Conservation (phyloP, 2,797 vertebrate genomes). For the Carduelis carduelis region DNA sequence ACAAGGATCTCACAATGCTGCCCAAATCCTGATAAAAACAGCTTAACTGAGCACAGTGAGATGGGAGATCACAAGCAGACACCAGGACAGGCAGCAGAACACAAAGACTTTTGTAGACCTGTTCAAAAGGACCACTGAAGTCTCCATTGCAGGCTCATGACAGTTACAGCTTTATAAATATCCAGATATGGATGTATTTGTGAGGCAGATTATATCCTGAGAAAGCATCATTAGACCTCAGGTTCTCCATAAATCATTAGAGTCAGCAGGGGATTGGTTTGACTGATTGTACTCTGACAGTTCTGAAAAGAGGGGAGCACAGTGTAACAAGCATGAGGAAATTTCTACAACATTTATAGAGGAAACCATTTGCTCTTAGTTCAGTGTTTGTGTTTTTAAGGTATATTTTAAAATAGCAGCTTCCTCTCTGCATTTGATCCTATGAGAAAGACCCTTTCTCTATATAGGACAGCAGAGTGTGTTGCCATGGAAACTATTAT, state of each 20-base stretch:
- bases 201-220: neutral
- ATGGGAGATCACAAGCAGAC: neutral
- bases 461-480: constrained; percentile 41
- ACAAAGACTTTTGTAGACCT: neutral
- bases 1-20: neutral
- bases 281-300: neutral
- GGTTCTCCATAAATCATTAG: neutral
- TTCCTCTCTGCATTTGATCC: neutral
- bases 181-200: neutral
- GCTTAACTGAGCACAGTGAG: neutral
- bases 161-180: neutral
- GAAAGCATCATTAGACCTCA: neutral
- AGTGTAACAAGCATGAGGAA: neutral
- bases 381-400: neutral
- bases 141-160: neutral
- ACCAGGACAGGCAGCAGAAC: neutral
- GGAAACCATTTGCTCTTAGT: neutral
- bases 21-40: neutral
- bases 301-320: neutral
- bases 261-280: neutral
- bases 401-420: neutral
- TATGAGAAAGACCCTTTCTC: neutral
- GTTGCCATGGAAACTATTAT: constrained; percentile 59
- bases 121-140: neutral
- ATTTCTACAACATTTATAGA: neutral